Base-by-base conservation (phyloP, 2,797 vertebrate genomes). In the Parauchenoglanis punctatus region DNA sequence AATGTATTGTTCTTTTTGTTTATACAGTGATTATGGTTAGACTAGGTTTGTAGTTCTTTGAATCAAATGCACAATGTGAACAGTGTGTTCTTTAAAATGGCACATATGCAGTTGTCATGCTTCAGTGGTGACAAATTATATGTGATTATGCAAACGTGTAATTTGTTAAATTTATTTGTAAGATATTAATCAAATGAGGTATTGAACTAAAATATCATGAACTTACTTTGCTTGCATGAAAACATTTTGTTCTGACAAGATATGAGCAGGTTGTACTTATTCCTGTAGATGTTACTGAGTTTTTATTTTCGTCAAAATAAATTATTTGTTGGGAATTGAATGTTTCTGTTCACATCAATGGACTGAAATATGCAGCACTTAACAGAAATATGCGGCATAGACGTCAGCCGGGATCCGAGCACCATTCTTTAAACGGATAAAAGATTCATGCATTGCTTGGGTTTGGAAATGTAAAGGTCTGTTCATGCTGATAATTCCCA, bases 281-380 rank as follows among this genome's bases (percentile, higher is more conserved):
- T 68, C 6, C 10, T 49, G 49, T 49, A 40, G 25, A 31, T 54
- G 31, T 65, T 52, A 12, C 13, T 81, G 23, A 58, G n/a, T 25
- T 84, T 86, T 86, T 83, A 63, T 85, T 67, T 86, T 81, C 40
- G 49, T 88, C 49, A n/a, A 83, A 91, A 91, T 91, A 90, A 91
- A 90, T 61, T 0, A 82, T 86, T 85, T 76, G 63, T 40, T 77
- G 68, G 84, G 63, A 61, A 83, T 63, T 40, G 12, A 23, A 25
- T 84, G 87, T 70, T 85, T 87, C 76, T 46, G 10, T 54, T 61
- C 40, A 28, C 28, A n/a, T 77, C 15, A 6, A 6, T 59, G 35
- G 23, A 67, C 7, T 35, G 40, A 4, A 5, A 31, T 12, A 25
- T 56, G 54, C 35, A 54, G n/a, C 17, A 28, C 13, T 25, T 52